These are phyloP conservation scores for Rhodophaea formosa DNA, from an alignment of 2,888 invertebrate species.

Conservation along the genomic window DNA sequence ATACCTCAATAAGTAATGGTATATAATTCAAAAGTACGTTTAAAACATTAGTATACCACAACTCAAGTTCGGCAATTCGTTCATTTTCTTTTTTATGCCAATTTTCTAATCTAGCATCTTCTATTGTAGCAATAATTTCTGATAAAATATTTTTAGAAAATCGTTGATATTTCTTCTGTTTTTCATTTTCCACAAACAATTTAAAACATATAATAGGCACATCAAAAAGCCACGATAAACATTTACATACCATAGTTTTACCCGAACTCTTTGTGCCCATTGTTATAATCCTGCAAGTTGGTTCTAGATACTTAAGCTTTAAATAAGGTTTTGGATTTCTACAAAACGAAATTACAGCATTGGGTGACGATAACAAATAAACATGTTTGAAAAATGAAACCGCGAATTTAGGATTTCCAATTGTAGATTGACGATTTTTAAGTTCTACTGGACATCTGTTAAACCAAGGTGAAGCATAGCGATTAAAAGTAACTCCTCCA, in stretches of 20 bases:
- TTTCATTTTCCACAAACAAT: conserved; percentile 44
- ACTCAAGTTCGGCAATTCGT: conserved; percentile 52
- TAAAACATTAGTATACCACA: conserved; percentile 54
- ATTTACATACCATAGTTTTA: conserved; percentile 79
- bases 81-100: conserved; percentile 64
- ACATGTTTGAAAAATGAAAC: conserved; percentile 83
- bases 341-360: conserved; percentile 76
- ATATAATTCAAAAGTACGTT: conserved; percentile 42
- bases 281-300: conserved; percentile 81
- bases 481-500: conserved; percentile 51
- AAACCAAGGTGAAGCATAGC: conserved; percentile 79
- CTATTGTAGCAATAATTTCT: conserved; percentile 64
- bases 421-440: conserved; percentile 69
- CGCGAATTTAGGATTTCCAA: conserved; percentile 78
- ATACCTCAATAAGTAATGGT: conserved; percentile 36
- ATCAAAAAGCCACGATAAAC: conserved; percentile 77
- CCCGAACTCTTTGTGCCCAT: conserved; percentile 82
- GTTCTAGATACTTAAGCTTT: conserved; percentile 78
- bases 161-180: conserved; percentile 46
- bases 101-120: conserved; percentile 51
- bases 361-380: conserved; percentile 78
- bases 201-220: conserved; percentile 65
- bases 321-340: conserved; percentile 83
- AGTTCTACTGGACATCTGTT: conserved; percentile 84
- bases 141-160: conserved; percentile 58